A percentile compares a stretch with the other conserved stretches of the same genome.
Evolutionary conservation across 2,797 vertebrate species (phyloP).

Genomic region (Manis javanica): DNA sequence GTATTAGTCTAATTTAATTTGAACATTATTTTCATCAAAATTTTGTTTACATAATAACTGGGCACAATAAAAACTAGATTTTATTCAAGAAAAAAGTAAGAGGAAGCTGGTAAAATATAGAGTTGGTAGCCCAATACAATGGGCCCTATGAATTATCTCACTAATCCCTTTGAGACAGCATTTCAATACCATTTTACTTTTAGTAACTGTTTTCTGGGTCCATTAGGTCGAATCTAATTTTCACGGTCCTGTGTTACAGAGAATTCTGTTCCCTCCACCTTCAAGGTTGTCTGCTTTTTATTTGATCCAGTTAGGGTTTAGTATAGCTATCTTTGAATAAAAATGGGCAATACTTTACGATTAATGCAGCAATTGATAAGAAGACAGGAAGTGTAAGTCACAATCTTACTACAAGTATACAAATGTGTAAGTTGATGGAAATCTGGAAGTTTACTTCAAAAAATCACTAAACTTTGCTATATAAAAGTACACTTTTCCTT

Average conservation of each 20-base stretch:
- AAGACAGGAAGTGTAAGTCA: constrained; percentile 33
- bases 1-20: background rate
- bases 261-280: constrained; percentile 63
- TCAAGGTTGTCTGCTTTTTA: constrained; percentile 78
- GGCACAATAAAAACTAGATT: background rate
- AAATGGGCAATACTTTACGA: constrained; percentile 57
- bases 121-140: background rate
- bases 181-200: constrained; percentile 57
- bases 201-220: constrained; percentile 58
- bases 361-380: constrained; percentile 19
- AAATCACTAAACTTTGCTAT: background rate
- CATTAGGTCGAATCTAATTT: constrained; percentile 76
- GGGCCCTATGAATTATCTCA: background rate
- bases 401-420: background rate
- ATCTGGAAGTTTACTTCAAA: background rate
- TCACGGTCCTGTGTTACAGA: constrained; percentile 41
- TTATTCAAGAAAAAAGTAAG: background rate
- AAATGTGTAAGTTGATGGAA: background rate
- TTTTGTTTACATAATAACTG: background rate
- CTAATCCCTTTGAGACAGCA: background rate
- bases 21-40: background rate
- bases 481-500: background rate
- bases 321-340: constrained; percentile 44
- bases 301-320: constrained; percentile 60
- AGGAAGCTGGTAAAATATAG: background rate